A percentile compares a stretch with the other conserved stretches of the same genome.
These are phyloP conservation scores for Acrocephalus kingi DNA, from an alignment of 2,113 vertebrate genomes.

Conservation along the genomic window DNA sequence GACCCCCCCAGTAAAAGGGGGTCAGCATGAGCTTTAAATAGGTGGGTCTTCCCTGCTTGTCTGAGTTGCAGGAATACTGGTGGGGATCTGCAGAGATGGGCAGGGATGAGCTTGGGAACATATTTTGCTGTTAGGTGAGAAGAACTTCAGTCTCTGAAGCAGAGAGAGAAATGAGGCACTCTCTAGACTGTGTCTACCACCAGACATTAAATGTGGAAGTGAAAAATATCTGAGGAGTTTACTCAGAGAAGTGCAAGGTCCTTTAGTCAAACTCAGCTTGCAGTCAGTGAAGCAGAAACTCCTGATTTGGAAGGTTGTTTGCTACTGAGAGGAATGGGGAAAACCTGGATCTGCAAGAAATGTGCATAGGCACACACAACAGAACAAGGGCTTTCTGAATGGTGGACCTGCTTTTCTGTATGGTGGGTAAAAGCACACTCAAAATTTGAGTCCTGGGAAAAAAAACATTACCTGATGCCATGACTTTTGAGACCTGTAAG, in stretches of 20 bases:
- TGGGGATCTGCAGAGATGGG: background rate
- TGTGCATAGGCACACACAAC: accelerated
- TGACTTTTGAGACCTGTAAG: accelerated
- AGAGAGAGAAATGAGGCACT: background rate
- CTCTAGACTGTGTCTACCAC: background rate
- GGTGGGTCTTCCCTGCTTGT: background rate
- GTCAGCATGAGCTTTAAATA: background rate
- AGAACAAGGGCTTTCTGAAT: background rate
- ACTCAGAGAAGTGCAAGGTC: background rate
- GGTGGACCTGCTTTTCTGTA: background rate
- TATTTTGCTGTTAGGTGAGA: background rate
- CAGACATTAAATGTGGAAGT: background rate
- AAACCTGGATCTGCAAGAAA: background rate
- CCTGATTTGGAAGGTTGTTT: background rate
- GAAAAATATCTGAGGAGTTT: background rate
- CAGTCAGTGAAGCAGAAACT: background rate
- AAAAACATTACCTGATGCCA: background rate
- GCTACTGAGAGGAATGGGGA: background rate
- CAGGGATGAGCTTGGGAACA: accelerated
- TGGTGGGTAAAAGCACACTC: background rate
- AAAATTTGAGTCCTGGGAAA: background rate
- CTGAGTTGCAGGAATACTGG: background rate
- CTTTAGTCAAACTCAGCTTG: background rate
- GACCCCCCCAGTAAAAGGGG: background rate
- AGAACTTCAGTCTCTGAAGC: background rate